Base-by-base conservation (phyloP, 2,888 invertebrate species). In the Ochropleura plecta region DNA sequence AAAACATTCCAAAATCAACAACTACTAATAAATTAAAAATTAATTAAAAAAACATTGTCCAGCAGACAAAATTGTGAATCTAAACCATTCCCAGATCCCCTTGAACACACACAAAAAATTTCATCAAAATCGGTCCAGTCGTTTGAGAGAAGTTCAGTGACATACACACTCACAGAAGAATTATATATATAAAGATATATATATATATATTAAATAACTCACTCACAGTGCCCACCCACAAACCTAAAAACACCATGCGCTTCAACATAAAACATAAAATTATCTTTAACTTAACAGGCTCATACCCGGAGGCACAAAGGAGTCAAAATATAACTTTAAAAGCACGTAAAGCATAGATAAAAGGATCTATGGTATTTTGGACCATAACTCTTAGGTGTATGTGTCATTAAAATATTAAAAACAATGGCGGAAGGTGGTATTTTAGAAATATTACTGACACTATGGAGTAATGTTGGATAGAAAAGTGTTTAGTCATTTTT, bases 361-460 rank as follows among this genome's bases (percentile, higher is more conserved):
- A 67, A 53, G 59, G 62, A 42, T 70, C 78, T 66, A 84, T 78
- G 79, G 81, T 67, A 78, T 78, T 82, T 76, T 69, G 42, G 57
- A 30, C 77, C 82, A 88, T 88, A 86, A 88, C 76, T 90, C 86
- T 88, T 75, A 16, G 62, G 75, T 70, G 44, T 87, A 84, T 87
- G 87, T 87, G 86, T 88, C 88, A 91, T 91, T 91, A 88, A 84
- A 89, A 88, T 87, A 86, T 88, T 88, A 81, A 89, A 88, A 88
- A 87, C 87, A 88, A 88, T 85, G 71, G 78, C 44, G 51, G 59
- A 48, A 75, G 73, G 82, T 79, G 84, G 73, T 70, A 73, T 70
- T 83, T 80, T 81, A 48, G 70, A 85, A 70, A 71, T 85, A 83
- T 82, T 81, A 72, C 59, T 70, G 44, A 82, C 68, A 76, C 69